Evolutionary conservation across 2,113 vertebrate species (phyloP).

Genomic region (Charadrius vociferus): DNA sequence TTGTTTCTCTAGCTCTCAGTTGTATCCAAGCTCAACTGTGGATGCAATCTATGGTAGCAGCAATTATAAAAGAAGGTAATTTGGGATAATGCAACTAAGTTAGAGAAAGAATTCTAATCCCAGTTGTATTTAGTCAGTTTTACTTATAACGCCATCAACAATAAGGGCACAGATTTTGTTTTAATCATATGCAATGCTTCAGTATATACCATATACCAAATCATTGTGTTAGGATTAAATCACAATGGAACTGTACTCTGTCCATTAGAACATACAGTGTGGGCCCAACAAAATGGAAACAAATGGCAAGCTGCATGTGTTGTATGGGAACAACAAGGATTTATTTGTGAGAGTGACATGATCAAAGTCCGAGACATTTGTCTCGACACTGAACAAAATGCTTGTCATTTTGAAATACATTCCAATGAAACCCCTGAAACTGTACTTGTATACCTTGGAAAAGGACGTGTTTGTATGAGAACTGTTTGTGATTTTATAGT

Average conservation of each 20-base stretch:
- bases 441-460: background rate
- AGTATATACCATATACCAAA: background rate
- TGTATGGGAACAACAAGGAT: background rate
- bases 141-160: background rate
- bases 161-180: background rate
- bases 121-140: background rate
- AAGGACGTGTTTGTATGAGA: background rate
- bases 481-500: background rate
- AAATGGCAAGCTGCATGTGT: background rate
- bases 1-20: background rate
- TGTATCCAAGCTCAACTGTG: background rate
- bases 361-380: background rate
- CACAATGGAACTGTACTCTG: background rate
- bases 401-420: background rate
- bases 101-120: background rate
- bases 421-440: background rate
- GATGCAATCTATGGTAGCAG: background rate
- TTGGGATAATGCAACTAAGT: background rate
- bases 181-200: background rate
- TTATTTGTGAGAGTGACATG: background rate
- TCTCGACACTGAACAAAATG: background rate
- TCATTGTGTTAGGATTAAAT: background rate
- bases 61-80: background rate
- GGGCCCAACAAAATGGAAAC: background rate
- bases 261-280: background rate